Percentiles rank a stretch among this genome's conserved stretches.
Conservation (phyloP, 2,797 vertebrate species). For the Hippocampus kuda region DNA sequence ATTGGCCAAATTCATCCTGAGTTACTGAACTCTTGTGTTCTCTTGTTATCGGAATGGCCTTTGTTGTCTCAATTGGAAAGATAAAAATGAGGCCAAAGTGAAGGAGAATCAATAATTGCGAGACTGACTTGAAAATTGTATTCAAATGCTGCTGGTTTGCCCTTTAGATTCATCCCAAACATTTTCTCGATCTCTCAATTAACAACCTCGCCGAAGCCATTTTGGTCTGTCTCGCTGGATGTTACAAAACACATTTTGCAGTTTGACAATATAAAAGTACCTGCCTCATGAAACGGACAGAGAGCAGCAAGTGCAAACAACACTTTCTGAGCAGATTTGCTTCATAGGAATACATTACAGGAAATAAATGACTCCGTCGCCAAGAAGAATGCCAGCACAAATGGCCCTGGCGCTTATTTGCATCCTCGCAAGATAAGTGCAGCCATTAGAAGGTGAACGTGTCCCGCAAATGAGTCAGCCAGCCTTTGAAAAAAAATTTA, state of each 20-base stretch:
- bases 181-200: neutral
- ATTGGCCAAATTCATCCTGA: neutral
- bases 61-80: conserved; percentile 18
- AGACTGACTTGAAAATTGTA: conserved; percentile 26
- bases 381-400: conserved; percentile 47
- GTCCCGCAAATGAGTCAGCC: conserved; percentile 46
- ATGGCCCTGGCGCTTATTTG: conserved; percentile 45
- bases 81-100: conserved; percentile 16
- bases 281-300: conserved; percentile 1
- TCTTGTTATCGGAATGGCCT: neutral
- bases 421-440: conserved; percentile 52
- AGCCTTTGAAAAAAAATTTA: conserved; percentile 26
- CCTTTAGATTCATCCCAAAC: conserved; percentile 23
- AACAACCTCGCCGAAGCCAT: neutral
- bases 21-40: neutral
- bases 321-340: conserved; percentile 13
- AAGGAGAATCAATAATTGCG: conserved; percentile 25
- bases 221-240: neutral
- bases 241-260: neutral
- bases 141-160: conserved; percentile 31
- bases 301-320: conserved; percentile 18
- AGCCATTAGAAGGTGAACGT: conserved; percentile 58
- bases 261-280: conserved; percentile 1
- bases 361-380: conserved; percentile 56
- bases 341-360: conserved; percentile 45